phyloP scores from a whole-genome alignment of 2,113 vertebrate genomes.

The Marmota monax region DNA sequence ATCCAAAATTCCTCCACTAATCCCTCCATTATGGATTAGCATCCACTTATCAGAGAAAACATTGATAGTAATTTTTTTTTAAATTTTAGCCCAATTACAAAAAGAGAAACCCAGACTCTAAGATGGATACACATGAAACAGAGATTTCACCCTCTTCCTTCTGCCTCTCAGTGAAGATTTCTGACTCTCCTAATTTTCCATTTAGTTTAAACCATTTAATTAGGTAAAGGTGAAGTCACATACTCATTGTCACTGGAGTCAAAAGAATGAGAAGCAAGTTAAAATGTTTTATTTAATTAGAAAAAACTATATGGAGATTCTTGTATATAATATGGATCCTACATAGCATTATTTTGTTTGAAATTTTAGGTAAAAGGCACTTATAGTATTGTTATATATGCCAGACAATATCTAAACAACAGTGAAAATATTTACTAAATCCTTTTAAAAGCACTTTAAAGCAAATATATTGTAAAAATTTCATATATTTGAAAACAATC shows the following conservation, averaged over 20 bases:
- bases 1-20: no score
- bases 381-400: neutral
- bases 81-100: neutral
- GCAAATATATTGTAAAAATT: neutral
- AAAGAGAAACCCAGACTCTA: neutral
- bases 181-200: neutral
- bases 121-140: neutral
- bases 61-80: no score
- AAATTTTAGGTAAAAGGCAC: conserved; percentile 3
- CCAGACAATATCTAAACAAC: neutral
- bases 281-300: neutral
- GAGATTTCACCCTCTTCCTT: neutral
- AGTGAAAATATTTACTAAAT: neutral
- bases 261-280: neutral
- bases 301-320: neutral
- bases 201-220: neutral
- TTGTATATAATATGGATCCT: neutral
- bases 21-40: no score
- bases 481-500: neutral
- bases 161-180: neutral
- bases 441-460: neutral
- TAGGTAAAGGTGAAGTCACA: neutral
- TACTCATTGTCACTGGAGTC: neutral
- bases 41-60: no score
- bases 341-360: neutral